Base-by-base conservation (phyloP, 2,888 invertebrate genomes). In the Andrena bucephala region DNA sequence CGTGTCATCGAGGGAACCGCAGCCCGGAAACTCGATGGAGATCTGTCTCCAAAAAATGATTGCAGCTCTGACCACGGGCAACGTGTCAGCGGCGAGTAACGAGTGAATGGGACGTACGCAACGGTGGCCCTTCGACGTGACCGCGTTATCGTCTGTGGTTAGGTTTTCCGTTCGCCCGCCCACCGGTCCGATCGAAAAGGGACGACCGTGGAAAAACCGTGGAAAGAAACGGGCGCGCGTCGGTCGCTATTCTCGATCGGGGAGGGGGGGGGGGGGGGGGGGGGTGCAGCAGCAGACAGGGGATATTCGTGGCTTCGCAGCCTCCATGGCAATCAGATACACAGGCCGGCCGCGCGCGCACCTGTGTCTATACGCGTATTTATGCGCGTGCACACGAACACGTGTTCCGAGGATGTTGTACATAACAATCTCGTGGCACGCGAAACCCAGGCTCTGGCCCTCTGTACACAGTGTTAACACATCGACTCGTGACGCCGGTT, bases 1-100 rank as follows among this genome's bases (percentile, higher is more conserved):
- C 54, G 4, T 50, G 59, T 59, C 36, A 20, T 48, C 29, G 59
- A 66, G 5, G 5, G 48, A 60, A 72, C 80, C 80, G 77, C 80
- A 54, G 20, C 20, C 20, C 27, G 75, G 48, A 48, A 54, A 66
- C 54, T 57, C 71, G 6, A 20, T 36, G 24, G 80, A 63, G 62
- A 81, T 63, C 67, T 48, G 54, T 72, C 68, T 48, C 29, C 63
- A 63, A 81, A 81, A 77, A 81, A 77, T 77, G 71, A 81, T 81
- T 50, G 77, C 77, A 54, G 29, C 67, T 57, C 71, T 77, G 77
- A 81, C 67, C 71, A 50, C 80, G 42, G 77, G 2, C 65, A 72
- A 80, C 65, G 54, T 42, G 16, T 48, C 31, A 20, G 24, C 16
- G 42, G n/a, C 52, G 31, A 54, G 33, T 52, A 69, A 48, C 77